A percentile compares a stretch with the other conserved stretches of the same genome.
phyloP scores from a whole-genome alignment of 2,888 invertebrate species.

The Mactromeris polynyma region DNA sequence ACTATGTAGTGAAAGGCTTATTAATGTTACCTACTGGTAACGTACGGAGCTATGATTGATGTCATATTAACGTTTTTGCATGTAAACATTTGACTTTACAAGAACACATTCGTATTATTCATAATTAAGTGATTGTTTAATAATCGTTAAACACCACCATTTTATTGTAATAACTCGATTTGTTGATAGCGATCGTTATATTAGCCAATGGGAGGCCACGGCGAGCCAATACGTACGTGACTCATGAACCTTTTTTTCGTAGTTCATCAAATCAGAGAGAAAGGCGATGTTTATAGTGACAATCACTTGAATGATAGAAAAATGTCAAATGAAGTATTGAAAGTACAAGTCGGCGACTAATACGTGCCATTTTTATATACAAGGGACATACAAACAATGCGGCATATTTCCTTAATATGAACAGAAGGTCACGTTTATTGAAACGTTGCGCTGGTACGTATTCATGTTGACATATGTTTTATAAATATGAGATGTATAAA shows the following conservation, averaged over 20 bases:
- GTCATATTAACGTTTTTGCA: background rate
- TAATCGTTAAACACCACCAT: background rate
- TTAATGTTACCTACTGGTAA: background rate
- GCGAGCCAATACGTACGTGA: background rate
- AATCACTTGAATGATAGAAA: background rate
- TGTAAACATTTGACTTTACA: background rate
- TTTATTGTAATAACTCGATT: background rate
- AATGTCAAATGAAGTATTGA: background rate
- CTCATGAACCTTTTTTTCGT: background rate
- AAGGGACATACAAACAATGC: background rate
- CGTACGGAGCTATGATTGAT: background rate
- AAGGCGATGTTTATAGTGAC: background rate
- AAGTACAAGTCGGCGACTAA: background rate
- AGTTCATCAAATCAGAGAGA: background rate
- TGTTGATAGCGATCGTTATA: background rate
- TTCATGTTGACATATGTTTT: background rate
- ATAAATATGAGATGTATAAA: background rate
- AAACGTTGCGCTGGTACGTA: background rate
- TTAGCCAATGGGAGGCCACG: background rate
- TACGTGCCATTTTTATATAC: background rate
- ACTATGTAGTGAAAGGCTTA: background rate
- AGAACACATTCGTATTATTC: background rate
- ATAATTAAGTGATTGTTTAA: background rate
- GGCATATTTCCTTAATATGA: background rate
- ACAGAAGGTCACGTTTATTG: background rate